Percentiles rank a stretch among this genome's conserved stretches.
Conservation (phyloP, 30 jellyfish, hydroid and myxozoan genomes). For the Catostylus mosaicus region DNA sequence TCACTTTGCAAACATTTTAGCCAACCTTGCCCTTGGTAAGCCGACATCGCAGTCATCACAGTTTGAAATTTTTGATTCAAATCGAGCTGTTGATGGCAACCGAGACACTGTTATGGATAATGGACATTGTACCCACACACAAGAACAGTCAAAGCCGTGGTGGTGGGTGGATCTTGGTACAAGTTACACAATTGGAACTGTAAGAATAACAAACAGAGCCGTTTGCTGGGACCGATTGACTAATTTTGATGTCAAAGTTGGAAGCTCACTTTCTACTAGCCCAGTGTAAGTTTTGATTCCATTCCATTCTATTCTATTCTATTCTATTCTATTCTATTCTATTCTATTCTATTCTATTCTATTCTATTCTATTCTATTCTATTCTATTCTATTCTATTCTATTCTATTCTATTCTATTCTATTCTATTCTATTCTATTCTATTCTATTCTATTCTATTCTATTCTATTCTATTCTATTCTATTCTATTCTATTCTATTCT, state of each 20-base stretch:
- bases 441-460: too few species aligned
- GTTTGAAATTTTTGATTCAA: neutral
- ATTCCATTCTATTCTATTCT: too few species aligned
- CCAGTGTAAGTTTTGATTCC: neutral
- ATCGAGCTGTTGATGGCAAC: slow-evolving; percentile 31
- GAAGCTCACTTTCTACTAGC: neutral
- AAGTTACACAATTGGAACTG: slow-evolving; percentile 17
- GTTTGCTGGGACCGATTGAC: neutral
- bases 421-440: too few species aligned
- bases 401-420: too few species aligned
- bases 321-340: too few species aligned
- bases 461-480: too few species aligned
- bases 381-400: too few species aligned
- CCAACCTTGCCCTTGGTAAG: slow-evolving; percentile 3
- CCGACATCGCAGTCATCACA: slow-evolving; percentile 9
- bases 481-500: too few species aligned
- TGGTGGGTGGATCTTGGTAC: slow-evolving; percentile 30
- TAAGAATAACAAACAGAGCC: slow-evolving; percentile 9
- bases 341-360: too few species aligned
- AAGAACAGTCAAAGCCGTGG: neutral
- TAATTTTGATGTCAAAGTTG: neutral
- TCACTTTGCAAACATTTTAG: slow-evolving; percentile 8
- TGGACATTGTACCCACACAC: slow-evolving; percentile 15
- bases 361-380: too few species aligned
- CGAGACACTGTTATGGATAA: neutral